phyloP scores from a whole-genome alignment of 2,888 invertebrate genomes.

The Siphlonurus alternatus region DNA sequence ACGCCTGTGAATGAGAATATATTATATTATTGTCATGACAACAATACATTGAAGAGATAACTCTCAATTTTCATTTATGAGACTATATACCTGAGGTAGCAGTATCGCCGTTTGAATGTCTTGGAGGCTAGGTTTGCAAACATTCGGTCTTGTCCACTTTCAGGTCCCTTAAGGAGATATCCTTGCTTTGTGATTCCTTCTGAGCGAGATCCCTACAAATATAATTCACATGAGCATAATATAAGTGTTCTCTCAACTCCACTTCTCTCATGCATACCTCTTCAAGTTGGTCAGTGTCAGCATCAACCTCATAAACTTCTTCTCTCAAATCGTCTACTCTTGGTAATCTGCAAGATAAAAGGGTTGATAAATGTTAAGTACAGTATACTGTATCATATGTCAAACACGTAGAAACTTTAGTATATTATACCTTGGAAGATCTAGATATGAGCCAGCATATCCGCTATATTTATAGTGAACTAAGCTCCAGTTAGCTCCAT shows the following conservation, averaged over 20 bases:
- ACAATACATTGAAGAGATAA: no score
- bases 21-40: no score
- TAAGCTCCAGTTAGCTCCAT: slow-evolving; percentile 76
- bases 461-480: slow-evolving; percentile 81
- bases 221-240: neutral
- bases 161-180: slow-evolving; percentile 79
- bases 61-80: neutral
- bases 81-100: slow-evolving; percentile 42
- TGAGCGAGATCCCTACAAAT: neutral
- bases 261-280: slow-evolving; percentile 31
- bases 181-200: slow-evolving; percentile 79
- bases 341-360: slow-evolving; percentile 23
- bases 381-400: no score
- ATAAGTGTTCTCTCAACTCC: no score
- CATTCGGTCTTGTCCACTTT: slow-evolving; percentile 75
- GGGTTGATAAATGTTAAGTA: slow-evolving; percentile 2
- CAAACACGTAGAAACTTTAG: no score
- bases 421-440: slow-evolving; percentile 78
- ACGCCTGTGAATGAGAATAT: slow-evolving; percentile 36
- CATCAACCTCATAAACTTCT: slow-evolving; percentile 80
- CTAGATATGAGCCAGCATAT: slow-evolving; percentile 74
- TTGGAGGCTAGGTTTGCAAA: slow-evolving; percentile 84
- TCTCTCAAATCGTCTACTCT: slow-evolving; percentile 47
- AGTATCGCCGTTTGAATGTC: slow-evolving; percentile 75
- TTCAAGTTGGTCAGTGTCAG: slow-evolving; percentile 64